These are phyloP conservation scores for Caenorhabditis parvicauda DNA, from an alignment of 2,888 invertebrate species.

Conservation along the genomic window DNA sequence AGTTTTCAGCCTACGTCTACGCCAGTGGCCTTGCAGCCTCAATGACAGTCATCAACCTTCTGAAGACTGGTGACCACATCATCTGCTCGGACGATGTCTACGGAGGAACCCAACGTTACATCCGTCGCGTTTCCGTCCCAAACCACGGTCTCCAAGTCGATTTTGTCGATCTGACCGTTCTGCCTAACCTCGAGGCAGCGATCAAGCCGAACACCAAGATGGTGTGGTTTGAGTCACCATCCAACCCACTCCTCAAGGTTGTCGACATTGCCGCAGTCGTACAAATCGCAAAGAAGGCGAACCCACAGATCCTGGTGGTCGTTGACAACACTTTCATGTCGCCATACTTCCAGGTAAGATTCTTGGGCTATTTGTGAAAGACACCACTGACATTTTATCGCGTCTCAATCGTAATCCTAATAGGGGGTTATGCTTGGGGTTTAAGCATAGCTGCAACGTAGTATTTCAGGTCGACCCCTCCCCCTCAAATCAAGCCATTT, in stretches of 20 bases:
- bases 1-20: conserved; percentile 69
- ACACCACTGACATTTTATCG: too few species aligned
- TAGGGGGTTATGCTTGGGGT: too few species aligned
- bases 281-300: conserved; percentile 66
- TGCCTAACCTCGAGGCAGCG: conserved; percentile 72
- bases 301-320: conserved; percentile 68
- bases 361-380: too few species aligned
- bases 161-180: conserved; percentile 77
- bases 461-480: too few species aligned
- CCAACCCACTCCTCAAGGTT: conserved; percentile 90
- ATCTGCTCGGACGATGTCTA: conserved; percentile 88
- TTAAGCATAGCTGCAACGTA: too few species aligned
- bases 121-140: conserved; percentile 68
- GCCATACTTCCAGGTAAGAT: conserved; percentile 56
- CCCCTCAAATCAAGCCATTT: too few species aligned
- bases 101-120: conserved; percentile 71
- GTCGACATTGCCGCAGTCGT: conserved; percentile 76
- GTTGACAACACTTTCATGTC: conserved; percentile 85
- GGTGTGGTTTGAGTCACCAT: conserved; percentile 91
- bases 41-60: conserved; percentile 75
- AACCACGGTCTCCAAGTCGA: conserved; percentile 74
- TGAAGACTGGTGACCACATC: conserved; percentile 84
- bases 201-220: conserved; percentile 79
- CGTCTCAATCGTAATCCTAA: too few species aligned
- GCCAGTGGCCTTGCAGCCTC: conserved; percentile 84